These are phyloP conservation scores for Octomys mimax DNA, from an alignment of 2,797 vertebrate species.

Conservation along the genomic window DNA sequence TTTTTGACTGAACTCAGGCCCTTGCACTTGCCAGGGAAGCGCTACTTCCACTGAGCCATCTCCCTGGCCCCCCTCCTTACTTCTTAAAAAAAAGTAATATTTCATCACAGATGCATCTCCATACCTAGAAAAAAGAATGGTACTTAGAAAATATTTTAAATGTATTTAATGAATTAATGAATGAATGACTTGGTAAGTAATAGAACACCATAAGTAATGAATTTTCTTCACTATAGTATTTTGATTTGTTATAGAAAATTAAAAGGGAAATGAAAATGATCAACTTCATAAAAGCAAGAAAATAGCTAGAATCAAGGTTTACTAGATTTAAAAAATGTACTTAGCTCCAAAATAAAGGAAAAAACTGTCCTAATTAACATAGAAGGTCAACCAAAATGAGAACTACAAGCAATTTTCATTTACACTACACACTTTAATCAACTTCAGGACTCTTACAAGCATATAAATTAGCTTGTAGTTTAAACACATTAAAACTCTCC, in stretches of 20 bases:
- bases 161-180: background rate
- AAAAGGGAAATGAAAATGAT: conserved; percentile 49
- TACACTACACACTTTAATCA: conserved; percentile 80
- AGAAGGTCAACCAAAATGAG: conserved; percentile 85
- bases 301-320: conserved; percentile 66
- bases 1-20: no score
- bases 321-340: conserved; percentile 73
- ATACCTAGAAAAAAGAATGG: background rate
- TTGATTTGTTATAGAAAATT: background rate
- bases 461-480: conserved; percentile 77
- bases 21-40: no score
- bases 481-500: conserved; percentile 77
- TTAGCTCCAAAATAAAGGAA: conserved; percentile 72
- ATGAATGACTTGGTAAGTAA: conserved; percentile 47
- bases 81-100: background rate
- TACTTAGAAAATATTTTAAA: background rate
- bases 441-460: conserved; percentile 76
- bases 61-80: background rate
- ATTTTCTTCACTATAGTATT: background rate
- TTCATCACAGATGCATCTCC: background rate
- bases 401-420: conserved; percentile 78
- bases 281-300: conserved; percentile 65
- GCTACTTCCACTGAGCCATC: no score
- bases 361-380: conserved; percentile 83
- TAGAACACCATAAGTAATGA: conserved; percentile 13